Base-by-base conservation (phyloP, 2,888 invertebrate species). In the Leucophenga montana region DNA sequence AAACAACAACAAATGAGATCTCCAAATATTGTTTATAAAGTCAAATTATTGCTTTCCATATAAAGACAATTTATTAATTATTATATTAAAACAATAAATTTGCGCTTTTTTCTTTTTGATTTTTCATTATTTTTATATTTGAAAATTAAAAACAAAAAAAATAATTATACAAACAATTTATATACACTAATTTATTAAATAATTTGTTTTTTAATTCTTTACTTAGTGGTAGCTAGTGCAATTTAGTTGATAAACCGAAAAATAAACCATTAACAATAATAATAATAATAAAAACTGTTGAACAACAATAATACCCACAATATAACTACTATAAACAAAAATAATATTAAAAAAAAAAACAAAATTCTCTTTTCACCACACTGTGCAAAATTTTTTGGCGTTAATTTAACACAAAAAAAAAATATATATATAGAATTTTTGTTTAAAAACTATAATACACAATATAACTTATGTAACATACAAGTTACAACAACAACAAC, bases 221-320 rank as follows among this genome's bases (percentile, higher is more conserved):
- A 83, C 85, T 84, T 85, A 86, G 86, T 87, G 85, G 85, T 86
- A 86, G 87, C 86, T 86, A 86, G 86, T 86, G 86, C 87, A 86
- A 86, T 86, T 86, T 87, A 86, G 86, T 83, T 79, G 78, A 73
- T 77, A 50, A 50, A 50, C 1, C 6, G 6, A 13, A 50, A 50
- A 13, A 8, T 3, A 8, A 16, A 16, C 1, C n/a, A n/a, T n/a
- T n/a, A n/a, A 50, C 1, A 50, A 11, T 8, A 50, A 50, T 50
- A 4, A 50, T 18, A 27, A 57, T 57, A 22, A 39, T 50, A n/a
- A 46, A 46, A 50, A 50, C 18, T 18, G 50, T 50, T 50, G 50
- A 50, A 50, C 16, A 50, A 16, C 8, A 46, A n/a, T 50, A 50
- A 50, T 18, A n/a, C n/a, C n/a, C n/a, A n/a, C n/a, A 22, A 18